Evolutionary conservation across 2,113 vertebrate species (phyloP).

Genomic region (Morphnarchus princeps): DNA sequence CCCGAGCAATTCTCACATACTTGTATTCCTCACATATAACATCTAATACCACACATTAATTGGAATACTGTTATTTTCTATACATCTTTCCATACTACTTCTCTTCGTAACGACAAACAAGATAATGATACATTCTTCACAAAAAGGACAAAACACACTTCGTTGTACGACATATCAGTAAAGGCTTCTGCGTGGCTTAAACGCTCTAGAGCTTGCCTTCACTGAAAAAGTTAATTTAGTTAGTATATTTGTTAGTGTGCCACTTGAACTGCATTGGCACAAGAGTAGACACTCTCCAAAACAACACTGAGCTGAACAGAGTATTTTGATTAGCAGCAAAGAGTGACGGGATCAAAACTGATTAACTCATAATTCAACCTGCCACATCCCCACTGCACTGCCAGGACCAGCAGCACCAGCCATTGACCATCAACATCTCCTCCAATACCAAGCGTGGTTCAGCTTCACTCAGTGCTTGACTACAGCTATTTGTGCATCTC

Average conservation of each 20-base stretch:
- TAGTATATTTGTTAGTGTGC: neutral
- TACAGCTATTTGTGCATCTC: neutral
- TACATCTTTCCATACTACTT: neutral
- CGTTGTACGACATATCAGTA: neutral
- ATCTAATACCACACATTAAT: fast-evolving
- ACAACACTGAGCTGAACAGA: neutral
- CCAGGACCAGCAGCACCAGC: neutral
- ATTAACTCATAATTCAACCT: neutral
- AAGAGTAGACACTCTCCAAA: neutral
- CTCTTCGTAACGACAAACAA: neutral
- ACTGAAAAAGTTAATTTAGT: neutral
- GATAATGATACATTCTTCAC: neutral
- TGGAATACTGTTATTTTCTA: fast-evolving
- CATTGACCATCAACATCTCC: neutral
- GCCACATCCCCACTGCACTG: neutral
- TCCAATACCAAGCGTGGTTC: neutral
- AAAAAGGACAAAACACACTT: neutral
- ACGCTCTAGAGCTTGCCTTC: neutral
- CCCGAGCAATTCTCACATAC: fast-evolving
- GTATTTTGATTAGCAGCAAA: neutral
- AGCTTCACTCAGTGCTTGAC: neutral
- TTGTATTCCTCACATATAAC: neutral
- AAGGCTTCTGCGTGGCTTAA: neutral
- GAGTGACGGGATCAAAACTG: neutral
- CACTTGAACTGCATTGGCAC: neutral